Evolutionary conservation across 1,140 invertebrate species (phyloP).

Genomic region (Chymomyza costata): DNA sequence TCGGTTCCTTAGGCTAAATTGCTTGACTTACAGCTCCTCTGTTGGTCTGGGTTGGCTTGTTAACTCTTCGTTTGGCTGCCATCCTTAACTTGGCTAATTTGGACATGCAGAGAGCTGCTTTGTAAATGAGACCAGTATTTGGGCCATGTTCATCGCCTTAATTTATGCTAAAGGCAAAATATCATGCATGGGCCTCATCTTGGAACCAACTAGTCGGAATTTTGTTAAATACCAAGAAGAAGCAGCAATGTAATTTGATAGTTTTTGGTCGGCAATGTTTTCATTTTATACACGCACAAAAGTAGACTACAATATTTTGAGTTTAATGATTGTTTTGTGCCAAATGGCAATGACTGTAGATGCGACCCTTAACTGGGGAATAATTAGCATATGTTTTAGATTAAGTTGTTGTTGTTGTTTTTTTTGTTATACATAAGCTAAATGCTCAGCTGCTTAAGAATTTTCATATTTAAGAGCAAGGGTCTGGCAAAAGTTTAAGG

Average conservation of each 20-base stretch:
- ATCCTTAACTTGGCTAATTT: conserved; percentile 55
- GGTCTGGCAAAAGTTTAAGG: conserved; percentile 29
- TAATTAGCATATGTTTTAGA: conserved; percentile 46
- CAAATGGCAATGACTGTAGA: conserved; percentile 12
- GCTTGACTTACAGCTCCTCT: conserved; percentile 24
- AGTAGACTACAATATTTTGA: conserved; percentile 57
- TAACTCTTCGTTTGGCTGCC: conserved; percentile 29
- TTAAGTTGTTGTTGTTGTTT: conserved; percentile 39
- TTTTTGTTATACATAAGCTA: conserved; percentile 17
- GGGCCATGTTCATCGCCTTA: not conserved
- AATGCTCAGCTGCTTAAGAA: conserved; percentile 3
- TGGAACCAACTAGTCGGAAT: not conserved
- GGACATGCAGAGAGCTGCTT: conserved; percentile 54
- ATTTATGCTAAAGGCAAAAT: not conserved
- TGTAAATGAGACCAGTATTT: not conserved
- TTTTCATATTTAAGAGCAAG: conserved; percentile 61
- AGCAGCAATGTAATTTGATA: too few species aligned
- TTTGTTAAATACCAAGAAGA: too few species aligned
- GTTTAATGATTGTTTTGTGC: conserved; percentile 66
- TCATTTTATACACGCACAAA: not conserved
- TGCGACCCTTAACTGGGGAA: conserved; percentile 58
- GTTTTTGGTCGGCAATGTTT: not conserved
- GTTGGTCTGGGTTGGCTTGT: conserved; percentile 35
- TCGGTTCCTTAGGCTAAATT: conserved; percentile 25
- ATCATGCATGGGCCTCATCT: not conserved